Evolutionary conservation across 1,140 invertebrate genomes (phyloP), one percentile per base, ranked within the genome.

Genomic region (Agrypnia vestita): DNA sequence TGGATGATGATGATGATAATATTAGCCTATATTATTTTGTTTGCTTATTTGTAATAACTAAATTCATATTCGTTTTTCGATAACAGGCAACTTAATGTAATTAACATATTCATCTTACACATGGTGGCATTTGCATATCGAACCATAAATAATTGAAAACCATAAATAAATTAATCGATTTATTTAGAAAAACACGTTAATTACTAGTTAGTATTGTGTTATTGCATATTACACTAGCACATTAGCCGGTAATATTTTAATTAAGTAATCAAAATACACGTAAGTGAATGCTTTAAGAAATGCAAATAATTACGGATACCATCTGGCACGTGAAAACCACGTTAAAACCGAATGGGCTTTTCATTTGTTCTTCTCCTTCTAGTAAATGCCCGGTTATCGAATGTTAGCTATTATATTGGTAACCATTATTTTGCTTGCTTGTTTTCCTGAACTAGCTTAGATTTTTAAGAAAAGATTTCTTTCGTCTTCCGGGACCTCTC

Each of bases 31-130:
- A n/a, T n/a, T n/a, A n/a, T n/a, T n/a, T n/a, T n/a, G n/a, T n/a
- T n/a, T n/a, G n/a, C n/a, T n/a, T n/a, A n/a, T n/a, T n/a, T n/a
- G n/a, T n/a, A n/a, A n/a, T n/a, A n/a, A n/a, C n/a, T n/a, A n/a
- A n/a, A n/a, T n/a, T n/a, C n/a, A n/a, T n/a, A n/a, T n/a, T n/a
- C n/a, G n/a, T n/a, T n/a, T n/a, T n/a, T n/a, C n/a, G n/a, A n/a
- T n/a, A n/a, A n/a, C n/a, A n/a, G n/a, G n/a, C 17, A 21, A 25
- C 59, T 12, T 62, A 19, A 62, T 6, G 35, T 67, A 67, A 67
- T 67, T 67, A 67, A 67, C 62, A 67, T 67, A 67, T 67, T 67
- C 62, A 67, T 67, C 46, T 44, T n/a, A 35, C 46, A 69, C 46
- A 64, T n/a, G 21, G 55, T 59, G 55, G 13, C 55, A 59, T 59